Percentiles rank a stretch among this genome's conserved stretches.
Conservation (phyloP, 92 coral and sea anemone species). For the Plumapathes pennacea region DNA sequence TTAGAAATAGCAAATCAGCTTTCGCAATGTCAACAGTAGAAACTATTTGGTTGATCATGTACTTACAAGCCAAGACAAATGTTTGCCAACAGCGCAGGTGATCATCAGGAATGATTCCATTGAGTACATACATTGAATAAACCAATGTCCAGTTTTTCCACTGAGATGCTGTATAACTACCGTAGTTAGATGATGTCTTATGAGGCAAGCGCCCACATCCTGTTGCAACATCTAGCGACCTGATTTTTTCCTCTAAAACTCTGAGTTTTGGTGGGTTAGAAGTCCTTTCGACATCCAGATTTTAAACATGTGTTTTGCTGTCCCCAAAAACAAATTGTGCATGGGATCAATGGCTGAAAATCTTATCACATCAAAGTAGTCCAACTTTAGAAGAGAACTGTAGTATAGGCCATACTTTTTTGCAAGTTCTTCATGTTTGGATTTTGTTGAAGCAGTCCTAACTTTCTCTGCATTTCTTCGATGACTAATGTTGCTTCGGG, state of each 20-base stretch:
- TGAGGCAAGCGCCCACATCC: slow-evolving; percentile 13
- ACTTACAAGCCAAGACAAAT: slow-evolving; percentile 17
- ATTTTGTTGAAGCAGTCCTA: slow-evolving; percentile 7
- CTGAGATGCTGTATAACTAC: slow-evolving; percentile 42
- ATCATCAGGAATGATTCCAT: slow-evolving; percentile 21
- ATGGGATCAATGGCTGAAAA: slow-evolving; percentile 32
- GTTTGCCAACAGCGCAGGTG: slow-evolving; percentile 39
- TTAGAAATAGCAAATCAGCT: slow-evolving; percentile 33
- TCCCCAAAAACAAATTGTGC: slow-evolving; percentile 31
- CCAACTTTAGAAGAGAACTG: slow-evolving; percentile 10
- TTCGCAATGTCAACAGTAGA: slow-evolving; percentile 15
- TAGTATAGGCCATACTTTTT: slow-evolving; percentile 23
- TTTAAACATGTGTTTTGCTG: slow-evolving; percentile 28
- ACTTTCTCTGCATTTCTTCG: slow-evolving; percentile 16
- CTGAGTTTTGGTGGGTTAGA: slow-evolving; percentile 12
- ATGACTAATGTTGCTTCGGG: slow-evolving; percentile 15
- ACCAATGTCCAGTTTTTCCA: slow-evolving; percentile 41
- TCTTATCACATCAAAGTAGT: slow-evolving; percentile 33
- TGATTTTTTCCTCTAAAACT: slow-evolving; percentile 2
- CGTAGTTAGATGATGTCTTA: slow-evolving; percentile 42
- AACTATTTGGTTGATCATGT: slow-evolving; percentile 19
- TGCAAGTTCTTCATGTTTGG: slow-evolving; percentile 9
- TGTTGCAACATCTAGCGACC: background rate
- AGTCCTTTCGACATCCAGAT: slow-evolving; percentile 25
- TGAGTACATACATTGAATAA: slow-evolving; percentile 14